A percentile compares a stretch with the other conserved stretches of the same genome.
phyloP scores from a whole-genome alignment of 1,140 invertebrate genomes.

The Drosophila carrolli region DNA sequence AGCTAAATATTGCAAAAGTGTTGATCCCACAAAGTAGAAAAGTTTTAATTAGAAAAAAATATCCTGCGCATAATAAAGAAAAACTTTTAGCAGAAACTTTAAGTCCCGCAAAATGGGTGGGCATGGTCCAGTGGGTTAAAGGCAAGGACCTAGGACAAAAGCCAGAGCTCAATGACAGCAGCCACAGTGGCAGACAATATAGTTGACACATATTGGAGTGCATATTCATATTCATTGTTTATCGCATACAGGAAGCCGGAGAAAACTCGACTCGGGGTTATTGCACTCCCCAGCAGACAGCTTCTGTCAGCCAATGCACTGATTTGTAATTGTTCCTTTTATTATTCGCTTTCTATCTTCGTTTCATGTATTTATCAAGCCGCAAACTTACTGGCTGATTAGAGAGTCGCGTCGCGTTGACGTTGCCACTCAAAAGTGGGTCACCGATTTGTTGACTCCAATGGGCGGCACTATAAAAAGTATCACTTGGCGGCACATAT shows the following conservation, averaged over 20 bases:
- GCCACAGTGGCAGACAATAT: constrained; percentile 32
- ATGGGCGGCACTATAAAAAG: constrained; percentile 54
- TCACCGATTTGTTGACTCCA: constrained; percentile 57
- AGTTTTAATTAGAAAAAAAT: constrained; percentile 61
- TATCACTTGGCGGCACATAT: constrained; percentile 20
- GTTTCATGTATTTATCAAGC: constrained; percentile 37
- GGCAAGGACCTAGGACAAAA: constrained; percentile 47
- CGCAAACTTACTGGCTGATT: constrained; percentile 49
- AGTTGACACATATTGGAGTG: constrained; percentile 56
- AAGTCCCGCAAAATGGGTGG: not conserved
- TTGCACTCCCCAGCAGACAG: constrained; percentile 39
- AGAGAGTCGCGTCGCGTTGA: constrained; percentile 54
- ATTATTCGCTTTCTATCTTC: constrained; percentile 27
- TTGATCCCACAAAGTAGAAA: constrained; percentile 37
- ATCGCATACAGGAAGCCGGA: constrained; percentile 46
- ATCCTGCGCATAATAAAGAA: constrained; percentile 2
- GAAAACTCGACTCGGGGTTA: constrained; percentile 37
- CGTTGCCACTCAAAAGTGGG: constrained; percentile 51
- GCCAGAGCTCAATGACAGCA: constrained; percentile 29
- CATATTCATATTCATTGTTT: constrained; percentile 34
- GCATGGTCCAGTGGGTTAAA: not conserved
- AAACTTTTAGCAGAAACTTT: constrained; percentile 16
- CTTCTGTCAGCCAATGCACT: constrained; percentile 20
- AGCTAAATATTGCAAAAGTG: constrained; percentile 5
- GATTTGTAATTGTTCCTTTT: constrained; percentile 26